Percentiles rank a stretch among this genome's conserved stretches.
Conservation (phyloP, 2,888 invertebrate species). For the Desoria tigrina region DNA sequence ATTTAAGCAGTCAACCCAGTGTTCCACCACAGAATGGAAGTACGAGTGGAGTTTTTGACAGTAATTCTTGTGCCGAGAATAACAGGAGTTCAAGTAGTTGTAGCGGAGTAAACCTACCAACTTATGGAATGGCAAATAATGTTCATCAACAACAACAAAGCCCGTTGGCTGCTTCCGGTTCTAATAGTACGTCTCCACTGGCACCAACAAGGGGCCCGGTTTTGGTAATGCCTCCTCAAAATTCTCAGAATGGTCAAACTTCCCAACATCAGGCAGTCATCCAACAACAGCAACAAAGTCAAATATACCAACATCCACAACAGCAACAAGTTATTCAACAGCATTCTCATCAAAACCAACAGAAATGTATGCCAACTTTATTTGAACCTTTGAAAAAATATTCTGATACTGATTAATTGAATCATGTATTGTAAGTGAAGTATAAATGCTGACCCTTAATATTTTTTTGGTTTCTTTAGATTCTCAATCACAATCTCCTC, state of each 20-base stretch:
- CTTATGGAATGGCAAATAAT: constrained; percentile 8
- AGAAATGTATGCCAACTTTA: constrained; percentile 6
- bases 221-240: constrained; percentile 37
- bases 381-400: not conserved
- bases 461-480: too few relatives aligned
- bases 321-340: constrained; percentile 17
- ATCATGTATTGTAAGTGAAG: too few relatives aligned
- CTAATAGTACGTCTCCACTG: constrained; percentile 16
- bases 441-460: too few relatives aligned
- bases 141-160: constrained; percentile 35
- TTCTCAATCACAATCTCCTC: constrained; percentile 11
- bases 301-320: constrained; percentile 10
- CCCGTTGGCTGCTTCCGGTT: constrained; percentile 3
- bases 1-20: constrained; percentile 51
- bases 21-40: constrained; percentile 45
- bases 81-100: constrained; percentile 51
- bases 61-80: constrained; percentile 27
- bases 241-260: constrained; percentile 15
- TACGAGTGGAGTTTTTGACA: constrained; percentile 29
- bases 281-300: constrained; percentile 40
- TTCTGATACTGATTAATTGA: not conserved
- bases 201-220: constrained; percentile 20
- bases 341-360: constrained; percentile 11
- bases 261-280: constrained; percentile 21
- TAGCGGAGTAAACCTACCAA: constrained; percentile 35